phyloP scores from a whole-genome alignment of 1,140 invertebrate genomes.

The Ips typographus region DNA sequence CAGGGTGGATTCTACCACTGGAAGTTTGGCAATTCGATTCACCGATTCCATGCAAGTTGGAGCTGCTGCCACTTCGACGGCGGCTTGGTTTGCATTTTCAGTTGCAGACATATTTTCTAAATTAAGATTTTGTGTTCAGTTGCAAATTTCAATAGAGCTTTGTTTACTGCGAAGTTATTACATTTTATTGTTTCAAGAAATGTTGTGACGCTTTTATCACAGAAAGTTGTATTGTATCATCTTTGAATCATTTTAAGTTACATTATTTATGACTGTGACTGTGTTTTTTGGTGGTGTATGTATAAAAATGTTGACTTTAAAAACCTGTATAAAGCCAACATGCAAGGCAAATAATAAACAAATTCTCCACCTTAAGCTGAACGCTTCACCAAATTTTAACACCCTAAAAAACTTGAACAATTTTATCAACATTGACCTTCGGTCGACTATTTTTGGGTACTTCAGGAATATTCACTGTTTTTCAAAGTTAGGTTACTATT shows the following conservation, averaged over 20 bases:
- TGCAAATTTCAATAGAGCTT: background rate
- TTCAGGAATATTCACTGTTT: too few relatives aligned
- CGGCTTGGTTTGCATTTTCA: background rate
- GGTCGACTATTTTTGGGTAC: too few relatives aligned
- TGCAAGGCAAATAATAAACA: too few relatives aligned
- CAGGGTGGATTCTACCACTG: constrained; percentile 58
- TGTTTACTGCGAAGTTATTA: background rate
- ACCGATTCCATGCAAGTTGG: constrained; percentile 54
- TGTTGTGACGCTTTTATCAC: background rate
- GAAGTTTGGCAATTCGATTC: constrained; percentile 56
- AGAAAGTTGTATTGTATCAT: background rate
- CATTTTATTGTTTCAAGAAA: background rate
- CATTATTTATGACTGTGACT: too few relatives aligned
- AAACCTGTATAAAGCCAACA: too few relatives aligned
- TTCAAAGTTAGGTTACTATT: too few relatives aligned
- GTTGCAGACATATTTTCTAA: constrained; percentile 18
- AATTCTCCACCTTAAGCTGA: too few relatives aligned
- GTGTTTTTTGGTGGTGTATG: too few relatives aligned
- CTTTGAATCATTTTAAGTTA: background rate
- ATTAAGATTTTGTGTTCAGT: background rate
- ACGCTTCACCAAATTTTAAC: too few relatives aligned
- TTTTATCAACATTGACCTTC: too few relatives aligned
- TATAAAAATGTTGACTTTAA: too few relatives aligned
- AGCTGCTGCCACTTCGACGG: background rate
- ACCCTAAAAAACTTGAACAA: too few relatives aligned